phyloP scores from a whole-genome alignment of 2,797 vertebrate genomes.

The Threskiornis aethiopicus region DNA sequence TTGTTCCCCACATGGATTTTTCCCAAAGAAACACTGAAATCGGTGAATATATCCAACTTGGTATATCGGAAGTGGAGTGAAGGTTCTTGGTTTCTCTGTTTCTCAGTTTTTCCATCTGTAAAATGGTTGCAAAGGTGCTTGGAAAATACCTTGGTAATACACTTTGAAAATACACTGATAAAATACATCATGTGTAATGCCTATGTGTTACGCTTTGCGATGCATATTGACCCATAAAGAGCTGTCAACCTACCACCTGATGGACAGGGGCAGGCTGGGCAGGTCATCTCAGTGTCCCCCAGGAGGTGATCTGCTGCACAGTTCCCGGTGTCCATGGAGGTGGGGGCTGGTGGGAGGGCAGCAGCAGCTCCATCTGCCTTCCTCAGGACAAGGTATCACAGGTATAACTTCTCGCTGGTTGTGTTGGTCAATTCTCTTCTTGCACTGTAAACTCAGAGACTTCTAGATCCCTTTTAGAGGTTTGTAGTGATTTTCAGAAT shows the following conservation, averaged over 20 bases:
- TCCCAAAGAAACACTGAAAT: neutral
- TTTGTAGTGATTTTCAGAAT: neutral
- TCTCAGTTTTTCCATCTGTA: neutral
- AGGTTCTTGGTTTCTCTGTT: neutral
- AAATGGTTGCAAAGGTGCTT: neutral
- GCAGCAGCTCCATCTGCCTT: neutral
- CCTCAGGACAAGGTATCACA: neutral
- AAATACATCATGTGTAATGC: neutral
- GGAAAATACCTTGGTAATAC: neutral
- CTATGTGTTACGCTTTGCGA: neutral
- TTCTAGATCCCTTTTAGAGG: neutral
- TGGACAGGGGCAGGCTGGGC: neutral
- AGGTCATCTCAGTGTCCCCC: neutral
- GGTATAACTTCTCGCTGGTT: neutral
- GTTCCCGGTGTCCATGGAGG: neutral
- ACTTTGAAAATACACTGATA: neutral
- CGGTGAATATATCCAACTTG: neutral
- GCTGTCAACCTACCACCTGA: neutral
- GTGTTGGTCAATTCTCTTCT: neutral
- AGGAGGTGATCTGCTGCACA: slow-evolving; percentile 18
- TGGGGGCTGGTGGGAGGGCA: neutral
- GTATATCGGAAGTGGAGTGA: neutral
- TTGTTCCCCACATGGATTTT: neutral
- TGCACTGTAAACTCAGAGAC: neutral
- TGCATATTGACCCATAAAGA: neutral